Evolutionary conservation across 2,888 invertebrate genomes (phyloP), one percentile per base, ranked within the genome.

Genomic region (Cistogaster globosa): DNA sequence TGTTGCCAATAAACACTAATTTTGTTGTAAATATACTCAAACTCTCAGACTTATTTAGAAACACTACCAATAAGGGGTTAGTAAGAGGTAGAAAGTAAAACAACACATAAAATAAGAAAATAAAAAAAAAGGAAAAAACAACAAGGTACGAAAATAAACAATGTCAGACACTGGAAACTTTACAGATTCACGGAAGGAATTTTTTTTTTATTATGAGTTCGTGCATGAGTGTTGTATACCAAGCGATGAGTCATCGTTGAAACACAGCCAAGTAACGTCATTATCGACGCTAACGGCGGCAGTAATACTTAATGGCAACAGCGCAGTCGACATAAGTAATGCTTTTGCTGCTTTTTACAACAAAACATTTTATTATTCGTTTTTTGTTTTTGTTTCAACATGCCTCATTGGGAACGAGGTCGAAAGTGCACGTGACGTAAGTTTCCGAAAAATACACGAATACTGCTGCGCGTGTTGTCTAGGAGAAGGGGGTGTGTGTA

Each of bases 351-450:
- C 63, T 57, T 16, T 57, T 67, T 58, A 77, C 18, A 76, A 51
- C 42, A 82, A 51, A 62, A 71, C 51, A 18, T 48, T 83, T 62
- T 20, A 62, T 80, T 32, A 71, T 8, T 42, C 26, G 36, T 53
- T 22, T 68, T 22, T 55, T 69, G n/a, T n/a, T n/a, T n/a, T n/a
- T n/a, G n/a, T n/a, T n/a, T n/a, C n/a, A 65, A 60, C 86, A 86
- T 84, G 80, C 80, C 83, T 83, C 83, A 80, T 68, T 81, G 82
- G 78, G 85, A 88, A 87, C 87, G 87, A 88, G 88, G 87, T 87
- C 88, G 88, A 87, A 87, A 87, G 86, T 86, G 85, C 88, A 87
- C 88, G 89, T 87, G 88, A 87, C 87, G 88, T 86, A 87, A 85
- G 75, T 83, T 60, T 51, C 20, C n/a, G 12, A 76, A 77, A 22